Evolutionary conservation across 2,888 invertebrate genomes (phyloP).

Genomic region (Chrysolina haemoptera): DNA sequence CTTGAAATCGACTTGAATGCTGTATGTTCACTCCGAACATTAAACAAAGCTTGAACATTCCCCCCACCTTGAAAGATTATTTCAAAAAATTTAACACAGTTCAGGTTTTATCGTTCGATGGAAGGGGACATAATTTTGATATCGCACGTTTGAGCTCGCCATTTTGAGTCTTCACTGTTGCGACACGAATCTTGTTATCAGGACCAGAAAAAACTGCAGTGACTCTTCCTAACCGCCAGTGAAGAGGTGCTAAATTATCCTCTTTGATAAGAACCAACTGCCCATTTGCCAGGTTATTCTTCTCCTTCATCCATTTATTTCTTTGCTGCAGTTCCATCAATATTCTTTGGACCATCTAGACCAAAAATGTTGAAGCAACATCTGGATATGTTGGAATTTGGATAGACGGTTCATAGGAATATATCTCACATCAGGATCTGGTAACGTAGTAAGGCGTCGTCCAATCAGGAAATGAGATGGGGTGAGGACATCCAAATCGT

Average conservation of each 20-base stretch:
- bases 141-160: too few relatives aligned
- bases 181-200: too few relatives aligned
- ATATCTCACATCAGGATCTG: slow-evolving; percentile 41
- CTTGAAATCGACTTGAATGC: too few relatives aligned
- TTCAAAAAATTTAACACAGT: too few relatives aligned
- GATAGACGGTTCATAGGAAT: slow-evolving; percentile 39
- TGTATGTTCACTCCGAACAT: too few relatives aligned
- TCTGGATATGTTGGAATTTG: slow-evolving; percentile 52
- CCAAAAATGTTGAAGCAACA: slow-evolving; percentile 53
- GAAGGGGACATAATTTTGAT: too few relatives aligned
- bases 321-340: slow-evolving; percentile 50
- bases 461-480: slow-evolving; percentile 56
- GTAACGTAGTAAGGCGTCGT: slow-evolving; percentile 43
- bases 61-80: too few relatives aligned
- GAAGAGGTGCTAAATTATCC: slow-evolving; percentile 27
- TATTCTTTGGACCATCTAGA: slow-evolving; percentile 53
- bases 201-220: background rate
- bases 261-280: slow-evolving; percentile 25
- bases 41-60: too few relatives aligned
- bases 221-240: slow-evolving; percentile 29
- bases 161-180: too few relatives aligned
- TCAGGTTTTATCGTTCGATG: too few relatives aligned
- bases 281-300: background rate
- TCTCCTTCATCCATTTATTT: slow-evolving; percentile 40
- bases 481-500: too few relatives aligned